A percentile compares a stretch with the other conserved stretches of the same genome.
Conservation (phyloP, 2,797 vertebrate genomes). For the Acipenser transmontanus region DNA sequence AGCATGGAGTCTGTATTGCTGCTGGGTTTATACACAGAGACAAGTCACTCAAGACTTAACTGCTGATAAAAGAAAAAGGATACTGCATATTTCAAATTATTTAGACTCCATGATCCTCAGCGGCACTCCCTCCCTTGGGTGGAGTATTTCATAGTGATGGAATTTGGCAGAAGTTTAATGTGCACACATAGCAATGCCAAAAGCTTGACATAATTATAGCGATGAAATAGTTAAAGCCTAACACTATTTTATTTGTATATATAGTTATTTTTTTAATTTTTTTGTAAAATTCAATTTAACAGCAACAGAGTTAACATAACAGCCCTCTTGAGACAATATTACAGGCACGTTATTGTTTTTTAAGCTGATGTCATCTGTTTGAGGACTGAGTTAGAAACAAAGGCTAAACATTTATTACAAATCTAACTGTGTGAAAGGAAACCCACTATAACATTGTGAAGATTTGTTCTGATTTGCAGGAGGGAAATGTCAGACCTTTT, state of each 20-base stretch:
- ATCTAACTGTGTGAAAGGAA: conserved; percentile 96
- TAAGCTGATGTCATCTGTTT: conserved; percentile 97
- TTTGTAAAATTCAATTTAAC: conserved; percentile 78
- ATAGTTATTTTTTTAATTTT: conserved; percentile 13
- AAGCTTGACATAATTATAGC: conserved; percentile 22
- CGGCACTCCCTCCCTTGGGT: conserved; percentile 3
- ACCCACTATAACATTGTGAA: conserved; percentile 79
- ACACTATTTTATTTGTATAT: conserved; percentile 51
- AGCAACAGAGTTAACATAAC: conserved; percentile 89
- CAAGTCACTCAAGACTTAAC: too few relatives aligned
- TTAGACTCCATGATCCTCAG: background rate
- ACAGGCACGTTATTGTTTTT: conserved; percentile 95
- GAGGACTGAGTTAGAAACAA: conserved; percentile 84
- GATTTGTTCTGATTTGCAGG: background rate
- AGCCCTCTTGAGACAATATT: conserved; percentile 87
- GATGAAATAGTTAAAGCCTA: conserved; percentile 70
- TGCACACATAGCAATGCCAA: conserved; percentile 3
- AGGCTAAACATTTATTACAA: conserved; percentile 88
- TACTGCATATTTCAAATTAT: too few relatives aligned
- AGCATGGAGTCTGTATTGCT: too few relatives aligned
- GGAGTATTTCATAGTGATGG: conserved; percentile 2
- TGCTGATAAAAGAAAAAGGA: too few relatives aligned
- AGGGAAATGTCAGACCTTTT: background rate
- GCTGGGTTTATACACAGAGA: too few relatives aligned
- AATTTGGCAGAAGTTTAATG: conserved; percentile 3